A percentile compares a stretch with the other conserved stretches of the same genome.
Conservation (phyloP, 2,888 invertebrate genomes). For the Apodemia hepburni region DNA sequence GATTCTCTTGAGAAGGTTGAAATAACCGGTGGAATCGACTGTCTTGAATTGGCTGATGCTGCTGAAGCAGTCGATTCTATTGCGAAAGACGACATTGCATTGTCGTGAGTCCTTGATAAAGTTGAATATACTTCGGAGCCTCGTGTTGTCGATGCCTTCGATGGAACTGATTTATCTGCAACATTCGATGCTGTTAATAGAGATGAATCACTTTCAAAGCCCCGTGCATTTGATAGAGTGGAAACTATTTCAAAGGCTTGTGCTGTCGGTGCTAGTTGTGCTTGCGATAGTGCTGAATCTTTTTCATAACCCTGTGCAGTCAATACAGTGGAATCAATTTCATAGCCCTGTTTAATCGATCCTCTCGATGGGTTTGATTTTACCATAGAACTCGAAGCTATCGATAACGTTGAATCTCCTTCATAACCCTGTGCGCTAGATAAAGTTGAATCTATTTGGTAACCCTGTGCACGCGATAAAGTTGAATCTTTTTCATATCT, state of each 20-base stretch:
- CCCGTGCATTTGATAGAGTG: background rate
- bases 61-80: background rate
- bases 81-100: background rate
- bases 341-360: background rate
- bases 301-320: background rate
- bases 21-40: slow-evolving; percentile 19
- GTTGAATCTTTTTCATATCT: background rate
- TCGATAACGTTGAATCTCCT: too few species aligned
- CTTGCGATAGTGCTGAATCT: background rate
- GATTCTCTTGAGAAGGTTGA: slow-evolving; percentile 32
- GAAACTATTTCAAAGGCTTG: background rate
- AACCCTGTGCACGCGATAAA: background rate
- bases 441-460: background rate
- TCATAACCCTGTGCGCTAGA: background rate
- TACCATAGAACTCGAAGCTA: too few species aligned
- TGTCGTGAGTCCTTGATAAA: background rate
- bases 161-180: background rate
- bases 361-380: background rate
- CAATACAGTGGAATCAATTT: background rate
- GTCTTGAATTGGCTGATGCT: background rate
- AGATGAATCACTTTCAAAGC: background rate
- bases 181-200: background rate
- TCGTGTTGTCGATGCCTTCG: background rate
- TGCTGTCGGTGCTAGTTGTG: background rate
- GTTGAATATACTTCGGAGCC: too few species aligned